Base-by-base conservation (phyloP, 2,888 invertebrate species). In the Timandra comae region DNA sequence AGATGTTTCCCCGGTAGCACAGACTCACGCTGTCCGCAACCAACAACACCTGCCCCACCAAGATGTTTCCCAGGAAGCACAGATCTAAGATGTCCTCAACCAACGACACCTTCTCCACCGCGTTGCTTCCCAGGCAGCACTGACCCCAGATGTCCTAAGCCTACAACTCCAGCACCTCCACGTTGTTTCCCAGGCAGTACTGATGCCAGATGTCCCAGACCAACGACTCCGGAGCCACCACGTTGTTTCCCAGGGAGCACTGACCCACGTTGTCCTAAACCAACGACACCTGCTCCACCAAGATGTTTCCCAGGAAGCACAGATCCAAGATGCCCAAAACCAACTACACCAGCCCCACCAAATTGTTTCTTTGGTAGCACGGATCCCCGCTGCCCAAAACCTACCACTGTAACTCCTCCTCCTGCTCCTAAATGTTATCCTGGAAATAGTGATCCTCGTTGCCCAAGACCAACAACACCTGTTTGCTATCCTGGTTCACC, bases 371-470 rank as follows among this genome's bases (percentile, higher is more conserved):
- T 75, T 8, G 73, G 73, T 27, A 62, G 59, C 3, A 52, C 43
- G 7, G 70, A 74, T 46, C 61, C 64, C 2, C 28, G 35, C n/a
- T 19, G 16, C 16, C 16, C n/a, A n/a, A n/a, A n/a, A 16, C 16
- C 16, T 5, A 16, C 6, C 16, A 16, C 16, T 16, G 6, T 5
- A 5, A 5, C 16, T 5, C 16, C 24, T 5, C 24, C 24, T 10
- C 60, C 13, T 26, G 52, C 75, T 24, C 67, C 76, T 26, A 66
- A 73, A 43, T 63, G 66, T 24, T 63, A 43, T 38, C 77, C 77
- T 8, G 76, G 76, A 16, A 65, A 59, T n/a, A 53, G 42, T 3
- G 70, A 70, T 29, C 52, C 66, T 11, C 38, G 67, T 20, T 63
- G 57, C 31, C 52, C 64, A 0, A 40, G 44, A 26, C 57, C 66